Base-by-base conservation (phyloP, 92 coral and sea anemone genomes). In the Muricea muricata region DNA sequence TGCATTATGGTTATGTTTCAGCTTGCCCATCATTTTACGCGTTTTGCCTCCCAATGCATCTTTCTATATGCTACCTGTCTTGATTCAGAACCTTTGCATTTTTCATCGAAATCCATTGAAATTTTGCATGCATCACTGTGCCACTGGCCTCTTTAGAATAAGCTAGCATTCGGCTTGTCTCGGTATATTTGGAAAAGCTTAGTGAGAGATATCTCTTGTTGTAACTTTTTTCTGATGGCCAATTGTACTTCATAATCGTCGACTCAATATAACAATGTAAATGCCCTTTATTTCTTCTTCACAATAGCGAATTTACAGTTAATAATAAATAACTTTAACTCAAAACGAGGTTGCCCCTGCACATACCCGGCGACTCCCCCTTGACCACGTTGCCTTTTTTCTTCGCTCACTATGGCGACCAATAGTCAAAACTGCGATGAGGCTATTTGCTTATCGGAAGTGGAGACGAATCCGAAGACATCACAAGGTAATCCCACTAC, bases 221-320 rank as follows among this genome's bases (percentile, higher is more conserved):
- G n/a, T n/a, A n/a, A n/a, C n/a, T n/a, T n/a, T n/a, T n/a, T n/a
- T n/a, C n/a, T n/a, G n/a, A n/a, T n/a, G n/a, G n/a, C n/a, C n/a
- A 65, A 55, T 55, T 55, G 65, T 55, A 55, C 42, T 37, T 37
- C 56, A 48, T 58, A 58, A 58, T 58, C 20, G 2, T 58, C 32
- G 66, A 1, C 66, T 60, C 68, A 1, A 60, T 41, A 61, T 65
- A 80, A 63, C 85, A 63, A 80, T 65, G 85, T 65, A 60, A 54
- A 61, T 79, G 68, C 68, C 68, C 68, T 60, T 60, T 60, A 60
- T 60, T 60, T 35, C 28, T 60, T n/a, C 7, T 35, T 30, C 68
- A 60, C 68, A 60, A 60, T 15, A 60, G 68, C 68, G n/a, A 12
- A 2, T 60, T 60, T 60, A 60, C 68, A 60, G 42, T n/a, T n/a